Base-by-base conservation (phyloP, 1,140 invertebrate species). In the Caenorhabditis latens region DNA sequence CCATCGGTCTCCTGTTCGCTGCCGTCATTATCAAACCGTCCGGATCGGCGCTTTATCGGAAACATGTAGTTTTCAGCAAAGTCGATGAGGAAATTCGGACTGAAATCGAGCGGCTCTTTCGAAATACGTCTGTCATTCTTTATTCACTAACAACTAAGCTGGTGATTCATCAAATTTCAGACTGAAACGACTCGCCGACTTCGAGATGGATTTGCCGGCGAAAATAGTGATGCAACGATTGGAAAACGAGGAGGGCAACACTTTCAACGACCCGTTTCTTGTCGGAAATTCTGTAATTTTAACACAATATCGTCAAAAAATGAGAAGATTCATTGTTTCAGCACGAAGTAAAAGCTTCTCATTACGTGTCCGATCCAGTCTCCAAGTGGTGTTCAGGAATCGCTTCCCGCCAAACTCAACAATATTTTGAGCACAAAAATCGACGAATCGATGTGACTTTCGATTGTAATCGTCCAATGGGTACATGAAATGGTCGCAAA, bases 201-300 rank as follows among this genome's bases (percentile, higher is more conserved):
- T 71, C 65, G 2, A 46, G 4, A 46, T 71, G 65, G 42, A 19
- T 19, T 71, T 71, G 13, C 65, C 65, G 42, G 65, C 40, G 19
- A 71, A 71, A 71, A 71, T 46, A 0, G 24, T n/a, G 40, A 71
- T 71, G 16, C 42, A 19, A 43, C 13, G 16, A 19, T 16, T 71
- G 40, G 16, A 43, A 71, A 71, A 46, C 16, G 65, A 16, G 16
- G 42, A 71, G 42, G 65, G 65, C n/a, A 71, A 71, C 42, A 71
- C 65, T 9, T 43, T 71, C 65, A 71, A 46, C 65, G 65, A 71
- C 9, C 65, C 65, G 65, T 71, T 71, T 71, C 65, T 71, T 42
- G 65, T 71, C 9, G 65, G 65, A n/a, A 71, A 71, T 46, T 43
- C 65, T 14, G 65, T 63, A 63, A 63, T 40, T 63, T 65, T 4